A percentile compares a stretch with the other conserved stretches of the same genome.
These are phyloP conservation scores for Anguilla rostrata DNA, from an alignment of 2,113 vertebrate genomes.

Conservation along the genomic window DNA sequence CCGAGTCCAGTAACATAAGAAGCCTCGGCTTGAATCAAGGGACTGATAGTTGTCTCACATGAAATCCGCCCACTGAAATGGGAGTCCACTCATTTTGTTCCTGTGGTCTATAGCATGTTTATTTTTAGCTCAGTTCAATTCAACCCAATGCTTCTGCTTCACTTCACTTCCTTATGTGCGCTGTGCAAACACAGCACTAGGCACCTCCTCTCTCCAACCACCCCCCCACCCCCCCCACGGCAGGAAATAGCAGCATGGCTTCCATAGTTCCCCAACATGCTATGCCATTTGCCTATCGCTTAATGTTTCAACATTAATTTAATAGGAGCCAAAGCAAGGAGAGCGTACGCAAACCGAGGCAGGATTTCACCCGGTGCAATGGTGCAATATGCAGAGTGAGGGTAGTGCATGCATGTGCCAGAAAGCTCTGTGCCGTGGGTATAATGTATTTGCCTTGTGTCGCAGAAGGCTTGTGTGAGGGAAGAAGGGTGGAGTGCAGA, in stretches of 20 bases:
- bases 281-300: background rate
- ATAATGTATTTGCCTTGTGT: background rate
- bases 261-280: background rate
- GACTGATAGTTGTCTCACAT: background rate
- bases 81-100: constrained; percentile 32
- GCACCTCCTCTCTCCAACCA: background rate
- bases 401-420: too few relatives aligned
- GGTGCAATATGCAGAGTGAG: too few relatives aligned
- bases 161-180: constrained; percentile 22
- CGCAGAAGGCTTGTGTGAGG: background rate
- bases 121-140: constrained; percentile 43
- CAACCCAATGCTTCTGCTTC: constrained; percentile 25
- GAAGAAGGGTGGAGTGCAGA: background rate
- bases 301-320: background rate
- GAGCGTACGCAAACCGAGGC: background rate
- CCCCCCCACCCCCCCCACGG: background rate
- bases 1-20: background rate
- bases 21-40: background rate
- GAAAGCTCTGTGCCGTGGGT: too few relatives aligned
- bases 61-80: background rate
- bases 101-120: constrained; percentile 28
- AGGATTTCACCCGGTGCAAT: too few relatives aligned
- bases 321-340: background rate
- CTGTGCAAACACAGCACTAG: constrained; percentile 21
- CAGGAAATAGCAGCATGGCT: background rate